Evolutionary conservation across 2,113 vertebrate species (phyloP), one percentile per base, ranked within the genome.

Genomic region (Phyllopteryx taeniolatus): DNA sequence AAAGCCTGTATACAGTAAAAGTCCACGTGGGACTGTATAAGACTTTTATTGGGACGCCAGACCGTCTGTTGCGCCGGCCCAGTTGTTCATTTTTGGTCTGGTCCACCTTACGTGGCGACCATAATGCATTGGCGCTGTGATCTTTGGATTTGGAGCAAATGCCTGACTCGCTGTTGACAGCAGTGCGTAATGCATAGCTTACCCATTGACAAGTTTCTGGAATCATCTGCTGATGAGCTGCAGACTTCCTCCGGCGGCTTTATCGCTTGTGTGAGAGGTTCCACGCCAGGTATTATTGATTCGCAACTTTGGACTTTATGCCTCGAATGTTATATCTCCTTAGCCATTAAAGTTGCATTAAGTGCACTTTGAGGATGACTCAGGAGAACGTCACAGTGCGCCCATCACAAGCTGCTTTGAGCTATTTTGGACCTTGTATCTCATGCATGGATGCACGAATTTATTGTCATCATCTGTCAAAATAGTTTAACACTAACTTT

Each of bases 1-100:
- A 47, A 46, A 22, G n/a, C 44, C 14, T 47, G 15, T 44, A 47
- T n/a, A 31, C 8, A 12, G 2, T 14, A 44, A 44, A 46, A 66
- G 43, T 31, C 43, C 64, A 66, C 22, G 64, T 31, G 64, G n/a
- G 64, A 46, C n/a, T 27, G 20, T 20, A 39, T 39, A 44, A 65
- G 20, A 31, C 22, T 47, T 66, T 66, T 66, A 66, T 66, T 47
- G 44, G 64, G 42, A 13, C 64, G 44, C 64, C 64, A 66, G 67
- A 68, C 54, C 8, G 49, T 68, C 49, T 35, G 67, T 53, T n/a
- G 19, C 17, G 19, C 5, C 13, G 49, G 49, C 66, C 49, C 14
- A 9, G 67, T 17, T 14, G 31, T 42, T 42, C 44, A 31, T 31
- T 31, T 47, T 47, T 66, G 64, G 22, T 66, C 44, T 3, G 44